Conservation (phyloP, 2,888 invertebrate genomes). For the Agrotis ipsilon region DNA sequence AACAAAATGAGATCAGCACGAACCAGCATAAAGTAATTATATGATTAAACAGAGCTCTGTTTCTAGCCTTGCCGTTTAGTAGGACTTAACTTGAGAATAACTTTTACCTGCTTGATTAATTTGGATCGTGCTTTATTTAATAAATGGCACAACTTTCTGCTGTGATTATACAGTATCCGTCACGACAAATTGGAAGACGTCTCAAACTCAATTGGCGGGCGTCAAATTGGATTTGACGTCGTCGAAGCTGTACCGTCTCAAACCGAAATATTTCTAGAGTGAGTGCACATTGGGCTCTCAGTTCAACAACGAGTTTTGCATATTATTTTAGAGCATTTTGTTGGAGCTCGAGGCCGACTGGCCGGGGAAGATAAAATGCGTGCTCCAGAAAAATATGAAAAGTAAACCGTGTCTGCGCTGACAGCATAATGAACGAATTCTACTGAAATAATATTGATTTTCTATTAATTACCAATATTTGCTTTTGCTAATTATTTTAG, state of each 20-base stretch:
- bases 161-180: background rate
- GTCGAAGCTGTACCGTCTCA: background rate
- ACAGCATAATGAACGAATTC: background rate
- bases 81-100: background rate
- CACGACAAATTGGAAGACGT: background rate
- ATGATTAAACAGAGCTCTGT: conserved; percentile 5
- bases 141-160: background rate
- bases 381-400: conserved; percentile 14
- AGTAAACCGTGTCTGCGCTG: background rate
- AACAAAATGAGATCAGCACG: conserved; percentile 27
- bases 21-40: conserved; percentile 23
- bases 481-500: too few relatives aligned
- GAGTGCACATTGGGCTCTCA: background rate
- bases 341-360: background rate
- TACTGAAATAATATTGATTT: background rate
- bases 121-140: background rate
- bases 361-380: conserved; percentile 15
- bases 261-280: conserved; percentile 11
- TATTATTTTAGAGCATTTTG: conserved; percentile 13
- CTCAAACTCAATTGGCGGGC: conserved; percentile 17
- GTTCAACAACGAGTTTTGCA: conserved; percentile 20
- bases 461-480: conserved; percentile 1
- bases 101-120: conserved; percentile 8
- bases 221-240: conserved; percentile 30
- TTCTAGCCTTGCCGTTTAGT: background rate